These are phyloP conservation scores for Apis dorsata DNA, from an alignment of 1,140 invertebrate genomes.

Conservation along the genomic window DNA sequence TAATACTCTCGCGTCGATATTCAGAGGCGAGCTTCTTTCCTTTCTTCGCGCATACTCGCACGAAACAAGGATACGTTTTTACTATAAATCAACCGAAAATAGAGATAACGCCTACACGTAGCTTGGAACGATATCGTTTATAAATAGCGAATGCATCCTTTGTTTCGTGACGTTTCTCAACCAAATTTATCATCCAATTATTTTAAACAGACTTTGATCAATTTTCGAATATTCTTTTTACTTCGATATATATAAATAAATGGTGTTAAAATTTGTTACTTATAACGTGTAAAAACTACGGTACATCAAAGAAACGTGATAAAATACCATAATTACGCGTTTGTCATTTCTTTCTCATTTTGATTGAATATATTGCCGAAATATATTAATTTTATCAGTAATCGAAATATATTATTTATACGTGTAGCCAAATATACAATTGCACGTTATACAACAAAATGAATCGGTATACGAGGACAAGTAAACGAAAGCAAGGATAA, in stretches of 20 bases:
- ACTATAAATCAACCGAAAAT: constrained; percentile 28
- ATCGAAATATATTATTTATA: neutral
- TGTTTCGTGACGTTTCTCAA: neutral
- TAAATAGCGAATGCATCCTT: constrained; percentile 13
- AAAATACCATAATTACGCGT: constrained; percentile 27
- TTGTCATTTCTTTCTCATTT: constrained; percentile 2
- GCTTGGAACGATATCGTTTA: neutral
- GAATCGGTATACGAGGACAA: neutral
- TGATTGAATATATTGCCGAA: neutral
- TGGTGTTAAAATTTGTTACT: constrained; percentile 16
- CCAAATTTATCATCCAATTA: neutral
- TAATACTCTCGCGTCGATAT: constrained; percentile 37
- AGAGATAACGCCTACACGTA: neutral
- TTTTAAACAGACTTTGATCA: neutral
- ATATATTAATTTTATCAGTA: neutral
- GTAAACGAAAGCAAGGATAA: neutral
- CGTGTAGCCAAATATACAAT: neutral
- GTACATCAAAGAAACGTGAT: neutral
- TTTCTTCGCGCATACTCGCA: neutral
- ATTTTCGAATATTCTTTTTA: too few species aligned
- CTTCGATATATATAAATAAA: constrained; percentile 16
- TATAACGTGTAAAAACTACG: neutral
- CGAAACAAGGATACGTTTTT: constrained; percentile 14
- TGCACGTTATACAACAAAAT: neutral
- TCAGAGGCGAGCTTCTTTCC: neutral